Percentiles rank a stretch among this genome's conserved stretches.
These are phyloP conservation scores for Myrmecophaga tridactyla DNA, from an alignment of 2,113 vertebrate genomes.

Conservation along the genomic window DNA sequence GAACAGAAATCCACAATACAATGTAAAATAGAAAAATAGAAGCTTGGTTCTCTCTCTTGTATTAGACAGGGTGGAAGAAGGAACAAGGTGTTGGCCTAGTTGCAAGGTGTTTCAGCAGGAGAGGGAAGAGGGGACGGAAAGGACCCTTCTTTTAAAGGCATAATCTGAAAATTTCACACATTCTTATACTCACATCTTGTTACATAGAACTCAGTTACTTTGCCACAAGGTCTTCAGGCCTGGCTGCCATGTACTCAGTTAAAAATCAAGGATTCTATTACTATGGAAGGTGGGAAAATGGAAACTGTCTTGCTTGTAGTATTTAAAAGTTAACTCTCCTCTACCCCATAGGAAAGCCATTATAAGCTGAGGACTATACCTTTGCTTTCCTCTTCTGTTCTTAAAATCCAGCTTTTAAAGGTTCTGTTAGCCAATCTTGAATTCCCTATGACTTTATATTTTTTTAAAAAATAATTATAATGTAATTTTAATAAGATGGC, in stretches of 20 bases:
- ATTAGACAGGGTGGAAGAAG: background rate
- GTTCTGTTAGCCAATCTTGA: background rate
- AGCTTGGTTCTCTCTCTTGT: background rate
- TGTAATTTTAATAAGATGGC: background rate
- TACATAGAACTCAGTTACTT: background rate
- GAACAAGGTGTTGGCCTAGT: background rate
- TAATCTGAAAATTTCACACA: background rate
- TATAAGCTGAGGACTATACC: background rate
- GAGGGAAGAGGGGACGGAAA: background rate
- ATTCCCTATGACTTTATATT: background rate
- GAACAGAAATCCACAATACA: background rate
- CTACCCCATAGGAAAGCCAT: background rate
- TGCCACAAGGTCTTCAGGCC: background rate
- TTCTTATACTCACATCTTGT: background rate
- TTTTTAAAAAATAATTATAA: background rate
- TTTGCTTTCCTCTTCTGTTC: background rate
- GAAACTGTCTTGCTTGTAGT: background rate
- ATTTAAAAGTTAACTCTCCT: background rate
- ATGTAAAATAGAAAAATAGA: background rate
- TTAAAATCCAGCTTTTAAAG: background rate
- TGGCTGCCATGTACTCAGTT: background rate
- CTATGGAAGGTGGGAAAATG: background rate
- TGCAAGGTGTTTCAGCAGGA: background rate
- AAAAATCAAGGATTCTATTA: background rate
- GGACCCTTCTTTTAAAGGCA: background rate